These are phyloP conservation scores for Atta cephalotes DNA, from an alignment of 1,140 invertebrate genomes.

Conservation along the genomic window DNA sequence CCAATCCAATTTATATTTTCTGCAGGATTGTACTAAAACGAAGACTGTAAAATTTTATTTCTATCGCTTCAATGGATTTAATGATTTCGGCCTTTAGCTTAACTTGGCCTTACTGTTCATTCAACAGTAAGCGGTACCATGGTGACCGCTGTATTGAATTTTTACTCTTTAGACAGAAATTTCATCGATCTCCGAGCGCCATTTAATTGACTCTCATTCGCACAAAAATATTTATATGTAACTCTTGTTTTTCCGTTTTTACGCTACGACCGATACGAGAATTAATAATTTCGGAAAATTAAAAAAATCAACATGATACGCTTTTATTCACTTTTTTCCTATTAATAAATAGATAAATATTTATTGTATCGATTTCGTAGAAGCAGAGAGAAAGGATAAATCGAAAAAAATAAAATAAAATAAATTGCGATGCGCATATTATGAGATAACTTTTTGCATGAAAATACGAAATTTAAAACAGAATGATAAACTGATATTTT, in stretches of 20 bases:
- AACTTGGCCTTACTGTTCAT: constrained; percentile 10
- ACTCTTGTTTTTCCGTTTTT: neutral
- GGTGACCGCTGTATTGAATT: constrained; percentile 12
- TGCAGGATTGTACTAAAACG: neutral
- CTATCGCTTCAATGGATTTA: neutral
- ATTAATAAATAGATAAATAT: constrained; percentile 26
- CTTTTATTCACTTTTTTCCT: constrained; percentile 10
- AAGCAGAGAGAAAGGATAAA: neutral
- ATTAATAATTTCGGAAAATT: neutral
- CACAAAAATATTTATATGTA: neutral
- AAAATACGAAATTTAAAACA: neutral
- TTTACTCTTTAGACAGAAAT: constrained; percentile 3
- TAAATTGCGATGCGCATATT: neutral
- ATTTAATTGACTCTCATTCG: constrained; percentile 20
- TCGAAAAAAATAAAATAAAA: neutral
- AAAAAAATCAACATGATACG: neutral
- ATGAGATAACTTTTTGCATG: neutral
- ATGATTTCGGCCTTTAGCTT: constrained; percentile 23
- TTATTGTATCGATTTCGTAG: neutral
- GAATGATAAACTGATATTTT: constrained; percentile 19
- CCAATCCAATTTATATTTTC: constrained; percentile 3
- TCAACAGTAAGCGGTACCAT: constrained; percentile 21
- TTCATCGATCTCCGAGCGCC: constrained; percentile 4
- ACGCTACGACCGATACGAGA: neutral
- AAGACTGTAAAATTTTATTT: neutral